Evolutionary conservation across 2,113 vertebrate genomes (phyloP), one percentile per base, ranked within the genome.

Genomic region (Xiphorhynchus elegans): DNA sequence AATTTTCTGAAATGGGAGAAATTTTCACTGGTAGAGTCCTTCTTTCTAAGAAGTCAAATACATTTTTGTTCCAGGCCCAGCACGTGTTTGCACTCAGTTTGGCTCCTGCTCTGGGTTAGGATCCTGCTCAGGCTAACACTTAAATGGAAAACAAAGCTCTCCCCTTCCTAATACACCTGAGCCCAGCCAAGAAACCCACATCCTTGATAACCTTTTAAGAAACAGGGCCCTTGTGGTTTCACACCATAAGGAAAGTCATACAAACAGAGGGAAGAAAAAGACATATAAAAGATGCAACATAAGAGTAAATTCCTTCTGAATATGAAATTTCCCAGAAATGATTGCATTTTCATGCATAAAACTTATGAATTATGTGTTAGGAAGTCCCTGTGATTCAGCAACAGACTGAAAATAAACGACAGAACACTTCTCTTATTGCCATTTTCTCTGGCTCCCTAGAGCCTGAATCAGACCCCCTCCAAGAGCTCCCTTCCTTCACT

Each of bases 161-260:
- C 62, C 60, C 21, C 37, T 70, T 88, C 70, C 70, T 79, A 50
- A 89, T 66, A 69, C 62, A 92, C 68, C 83, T 73, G 78, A 49
- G 74, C 44, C 69, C 74, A 78, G 76, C 8, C 40, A 68, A 89
- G 85, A 53, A 42, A 52, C 83, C 86, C 17, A 69, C 24, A 28
- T 50, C 56, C 84, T 68, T 59, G 86, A 87, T 83, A 82, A 94
- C 90, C 90, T 62, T 85, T 79, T 53, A 91, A 83, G 87, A 74
- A 93, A 83, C 66, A 82, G 40, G 55, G 20, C 79, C 66, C 84
- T 56, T 60, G 56, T 35, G 56, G 40, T 56, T 93, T 88, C 50
- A 60, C 28, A 58, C 84, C 50, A 39, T 56, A 52, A 88, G 42
- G 46, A 93, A 6, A 83, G 42, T 50, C 88, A 70, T 56, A 62